phyloP scores from a whole-genome alignment of 1,140 invertebrate species.

The Ptiloglossa arizonensis region DNA sequence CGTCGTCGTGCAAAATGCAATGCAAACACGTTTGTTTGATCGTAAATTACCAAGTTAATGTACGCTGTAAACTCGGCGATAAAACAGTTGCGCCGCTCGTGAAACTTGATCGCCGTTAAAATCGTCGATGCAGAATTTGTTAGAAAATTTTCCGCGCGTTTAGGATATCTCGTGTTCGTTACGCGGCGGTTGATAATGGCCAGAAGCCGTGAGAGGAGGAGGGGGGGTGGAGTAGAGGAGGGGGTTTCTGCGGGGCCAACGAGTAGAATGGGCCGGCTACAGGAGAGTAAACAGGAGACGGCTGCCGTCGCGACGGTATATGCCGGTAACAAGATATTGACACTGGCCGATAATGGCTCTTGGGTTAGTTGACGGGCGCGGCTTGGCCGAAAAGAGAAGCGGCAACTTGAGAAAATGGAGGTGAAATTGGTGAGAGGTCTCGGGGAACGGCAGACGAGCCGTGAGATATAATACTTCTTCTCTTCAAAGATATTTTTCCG shows the following conservation, averaged over 20 bases:
- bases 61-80: not conserved
- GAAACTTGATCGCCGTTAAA: constrained; percentile 22
- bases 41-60: constrained; percentile 2
- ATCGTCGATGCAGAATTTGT: constrained; percentile 1
- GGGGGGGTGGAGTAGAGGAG: too few relatives aligned
- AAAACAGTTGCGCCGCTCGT: not conserved
- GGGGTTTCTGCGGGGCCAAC: constrained; percentile 9
- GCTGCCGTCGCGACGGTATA: constrained; percentile 69
- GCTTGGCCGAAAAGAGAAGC: constrained; percentile 63
- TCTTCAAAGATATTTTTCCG: constrained; percentile 66
- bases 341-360: constrained; percentile 75
- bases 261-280: constrained; percentile 51
- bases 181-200: constrained; percentile 38
- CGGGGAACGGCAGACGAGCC: constrained; percentile 49
- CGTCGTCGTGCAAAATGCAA: not conserved
- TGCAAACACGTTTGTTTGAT: not conserved
- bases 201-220: constrained; percentile 28
- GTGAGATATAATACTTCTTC: constrained; percentile 45
- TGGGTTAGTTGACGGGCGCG: constrained; percentile 61
- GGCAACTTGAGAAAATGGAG: constrained; percentile 73
- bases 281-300: constrained; percentile 73
- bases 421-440: constrained; percentile 72
- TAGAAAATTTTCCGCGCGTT: constrained; percentile 27
- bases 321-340: constrained; percentile 75
- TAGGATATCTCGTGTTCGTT: constrained; percentile 41